Evolutionary conservation across 2,888 invertebrate species (phyloP).

Genomic region (Branchellion lobata): DNA sequence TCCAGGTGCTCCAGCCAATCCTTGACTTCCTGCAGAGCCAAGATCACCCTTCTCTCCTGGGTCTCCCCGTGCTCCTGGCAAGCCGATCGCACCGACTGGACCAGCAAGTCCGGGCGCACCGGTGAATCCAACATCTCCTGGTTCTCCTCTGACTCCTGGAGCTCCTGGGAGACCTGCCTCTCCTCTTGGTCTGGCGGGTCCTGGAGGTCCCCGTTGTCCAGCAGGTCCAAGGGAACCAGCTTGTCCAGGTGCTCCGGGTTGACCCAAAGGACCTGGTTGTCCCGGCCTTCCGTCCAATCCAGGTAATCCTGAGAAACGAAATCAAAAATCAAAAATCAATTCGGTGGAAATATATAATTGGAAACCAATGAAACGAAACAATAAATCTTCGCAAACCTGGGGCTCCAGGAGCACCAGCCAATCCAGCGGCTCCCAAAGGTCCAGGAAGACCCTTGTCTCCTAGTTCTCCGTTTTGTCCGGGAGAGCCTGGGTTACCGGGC

Average conservation of each 20-base stretch:
- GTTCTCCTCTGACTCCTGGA: constrained; percentile 39
- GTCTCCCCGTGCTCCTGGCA: neutral
- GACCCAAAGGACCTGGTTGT: constrained; percentile 48
- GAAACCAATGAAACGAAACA: neutral
- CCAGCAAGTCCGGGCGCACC: constrained; percentile 23
- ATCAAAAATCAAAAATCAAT: constrained; percentile 23
- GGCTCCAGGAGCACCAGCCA: constrained; percentile 39
- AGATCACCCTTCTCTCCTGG: constrained; percentile 3
- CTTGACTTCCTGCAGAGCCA: constrained; percentile 38
- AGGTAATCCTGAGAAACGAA: neutral
- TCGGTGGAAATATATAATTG: neutral
- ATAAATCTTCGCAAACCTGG: constrained; percentile 32
- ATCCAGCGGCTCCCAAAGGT: constrained; percentile 43
- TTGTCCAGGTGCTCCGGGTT: constrained; percentile 57
- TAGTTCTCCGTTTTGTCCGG: neutral
- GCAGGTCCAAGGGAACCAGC: constrained; percentile 38
- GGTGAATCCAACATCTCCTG: constrained; percentile 28
- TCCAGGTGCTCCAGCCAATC: constrained; percentile 42
- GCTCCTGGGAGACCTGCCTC: constrained; percentile 43
- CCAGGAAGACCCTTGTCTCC: constrained; percentile 13
- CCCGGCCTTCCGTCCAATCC: constrained; percentile 47
- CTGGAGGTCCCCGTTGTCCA: constrained; percentile 21
- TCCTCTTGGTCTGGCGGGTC: constrained; percentile 26
- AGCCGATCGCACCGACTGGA: constrained; percentile 9
- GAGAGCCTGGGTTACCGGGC: neutral